Base-by-base conservation (phyloP, 2,888 invertebrate genomes). In the Hyalella azteca region DNA sequence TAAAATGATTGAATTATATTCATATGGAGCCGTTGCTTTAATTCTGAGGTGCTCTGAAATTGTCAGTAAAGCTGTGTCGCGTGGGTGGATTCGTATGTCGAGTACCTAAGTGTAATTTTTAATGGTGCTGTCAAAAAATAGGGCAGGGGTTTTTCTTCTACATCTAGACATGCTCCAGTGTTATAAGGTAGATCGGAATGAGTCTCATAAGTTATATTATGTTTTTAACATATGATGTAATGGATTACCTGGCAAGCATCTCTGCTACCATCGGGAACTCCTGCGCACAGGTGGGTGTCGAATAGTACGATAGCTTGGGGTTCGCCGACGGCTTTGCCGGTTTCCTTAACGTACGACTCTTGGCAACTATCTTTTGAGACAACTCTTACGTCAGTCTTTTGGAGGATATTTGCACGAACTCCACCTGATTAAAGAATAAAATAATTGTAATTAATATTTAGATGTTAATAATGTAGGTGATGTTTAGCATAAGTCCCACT, bases 351-450 rank as follows among this genome's bases (percentile, higher is more conserved):
- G 48, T 60, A 78, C 78, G 66, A 78, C 9, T 39, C 45, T 26
- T 78, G 78, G 26, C 78, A 78, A 13, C 66, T 78, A 13, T 45
- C 45, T 85, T 91, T 90, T 0, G 91, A 90, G 91, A 93, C 92
- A 66, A 94, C 91, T 77, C 93, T 92, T 0, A 95, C 93, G 85
- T 94, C 93, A 0, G 95, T 95, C 88, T 95, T 93, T 86, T 94
- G 93, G 36, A 96, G 90, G 15, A 93, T 90, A 86, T 95, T 95
- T 0, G 60, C 39, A 29, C 66, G 59, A 3, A 39, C 45, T 15
- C 78, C 78, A 22, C 66, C 78, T 78, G 66, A 13, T 4, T 7
- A 9, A 4, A 5, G 22, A 54, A 54, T 9, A 13, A 45, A 19
- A 45, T 45, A 19, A 45, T 19, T 19, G 1, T 45, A 45, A 45